These are phyloP conservation scores for Danio tinwini DNA, from an alignment of 2,797 vertebrate genomes.

Conservation along the genomic window DNA sequence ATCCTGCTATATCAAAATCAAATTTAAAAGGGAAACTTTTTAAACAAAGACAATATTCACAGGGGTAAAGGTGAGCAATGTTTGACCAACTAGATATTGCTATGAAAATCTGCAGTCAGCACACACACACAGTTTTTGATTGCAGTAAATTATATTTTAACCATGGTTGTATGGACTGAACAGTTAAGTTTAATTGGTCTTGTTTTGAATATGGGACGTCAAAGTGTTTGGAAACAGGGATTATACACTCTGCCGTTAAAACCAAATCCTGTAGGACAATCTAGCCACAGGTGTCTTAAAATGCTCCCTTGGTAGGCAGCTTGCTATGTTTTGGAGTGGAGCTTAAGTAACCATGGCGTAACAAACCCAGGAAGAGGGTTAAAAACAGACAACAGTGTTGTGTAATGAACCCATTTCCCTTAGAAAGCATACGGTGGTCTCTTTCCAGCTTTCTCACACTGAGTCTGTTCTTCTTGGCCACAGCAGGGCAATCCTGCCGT, in stretches of 20 bases:
- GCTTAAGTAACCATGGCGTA: background rate
- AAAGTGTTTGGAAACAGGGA: background rate
- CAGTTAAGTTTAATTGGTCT: too few relatives aligned
- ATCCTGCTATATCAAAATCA: too few relatives aligned
- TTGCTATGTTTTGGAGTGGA: background rate
- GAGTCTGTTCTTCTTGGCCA: slow-evolving; percentile 59
- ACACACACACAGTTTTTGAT: background rate
- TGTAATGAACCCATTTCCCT: slow-evolving; percentile 59
- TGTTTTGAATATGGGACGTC: background rate
- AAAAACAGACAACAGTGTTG: slow-evolving; percentile 42
- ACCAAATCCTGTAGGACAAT: background rate
- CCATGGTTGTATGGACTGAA: background rate
- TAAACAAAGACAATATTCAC: background rate
- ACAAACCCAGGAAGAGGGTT: slow-evolving; percentile 17
- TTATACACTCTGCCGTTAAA: background rate
- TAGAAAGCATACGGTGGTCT: slow-evolving; percentile 47
- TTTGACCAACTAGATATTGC: background rate
- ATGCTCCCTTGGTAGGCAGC: background rate
- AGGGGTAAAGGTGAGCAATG: background rate
- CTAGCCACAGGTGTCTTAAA: background rate
- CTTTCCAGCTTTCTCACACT: slow-evolving; percentile 48
- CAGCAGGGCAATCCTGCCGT: slow-evolving; percentile 69
- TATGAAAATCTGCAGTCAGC: background rate
- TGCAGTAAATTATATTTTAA: background rate
- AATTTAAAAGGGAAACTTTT: background rate